Evolutionary conservation across 2,113 vertebrate species (phyloP).

Genomic region (Etheostoma spectabile): DNA sequence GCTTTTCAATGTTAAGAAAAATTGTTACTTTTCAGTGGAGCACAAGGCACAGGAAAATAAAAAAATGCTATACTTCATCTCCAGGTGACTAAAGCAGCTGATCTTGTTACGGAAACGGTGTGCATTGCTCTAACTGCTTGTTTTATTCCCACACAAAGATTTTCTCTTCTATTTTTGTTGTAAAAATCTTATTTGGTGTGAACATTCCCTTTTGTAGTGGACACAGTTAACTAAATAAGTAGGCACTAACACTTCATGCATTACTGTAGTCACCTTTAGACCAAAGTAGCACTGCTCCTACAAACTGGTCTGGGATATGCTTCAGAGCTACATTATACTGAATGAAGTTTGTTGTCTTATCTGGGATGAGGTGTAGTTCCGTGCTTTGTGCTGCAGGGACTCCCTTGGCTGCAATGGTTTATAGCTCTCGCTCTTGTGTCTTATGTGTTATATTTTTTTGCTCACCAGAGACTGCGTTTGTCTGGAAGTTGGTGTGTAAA

Average conservation of each 20-base stretch:
- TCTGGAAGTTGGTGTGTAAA: slow-evolving; percentile 79
- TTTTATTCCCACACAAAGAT: slow-evolving; percentile 4
- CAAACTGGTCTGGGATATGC: slow-evolving; percentile 40
- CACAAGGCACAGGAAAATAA: background rate
- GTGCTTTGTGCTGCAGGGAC: slow-evolving; percentile 55
- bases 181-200: slow-evolving; percentile 38
- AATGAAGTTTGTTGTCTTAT: slow-evolving; percentile 45
- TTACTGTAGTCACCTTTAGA: slow-evolving; percentile 72
- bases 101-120: background rate
- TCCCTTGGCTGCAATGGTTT: slow-evolving; percentile 40
- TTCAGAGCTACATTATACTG: slow-evolving; percentile 37
- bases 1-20: slow-evolving; percentile 11
- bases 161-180: background rate
- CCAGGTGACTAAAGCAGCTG: background rate
- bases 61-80: slow-evolving; percentile 10
- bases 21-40: background rate
- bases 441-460: slow-evolving; percentile 52
- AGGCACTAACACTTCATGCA: slow-evolving; percentile 80
- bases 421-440: slow-evolving; percentile 49
- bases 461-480: slow-evolving; percentile 57
- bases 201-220: slow-evolving; percentile 61
- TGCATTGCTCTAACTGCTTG: background rate
- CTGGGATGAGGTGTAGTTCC: slow-evolving; percentile 48
- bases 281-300: slow-evolving; percentile 50
- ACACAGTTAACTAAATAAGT: slow-evolving; percentile 45